A percentile compares a stretch with the other conserved stretches of the same genome.
phyloP scores from a whole-genome alignment of 2,888 invertebrate genomes.

The Tetranychus truncatus region DNA sequence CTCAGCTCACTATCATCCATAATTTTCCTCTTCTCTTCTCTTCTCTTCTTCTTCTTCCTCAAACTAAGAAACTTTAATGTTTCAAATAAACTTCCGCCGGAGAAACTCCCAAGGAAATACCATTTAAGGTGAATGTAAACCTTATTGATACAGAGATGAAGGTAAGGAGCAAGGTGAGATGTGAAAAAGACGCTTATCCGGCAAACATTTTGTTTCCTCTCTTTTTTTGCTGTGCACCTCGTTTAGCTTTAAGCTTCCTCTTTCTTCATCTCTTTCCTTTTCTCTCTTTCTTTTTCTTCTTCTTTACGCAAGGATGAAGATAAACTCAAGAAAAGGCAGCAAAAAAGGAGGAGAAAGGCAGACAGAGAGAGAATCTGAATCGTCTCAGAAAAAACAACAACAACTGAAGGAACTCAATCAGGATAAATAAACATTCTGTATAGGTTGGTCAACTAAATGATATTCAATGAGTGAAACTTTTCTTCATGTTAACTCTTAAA shows the following conservation, averaged over 20 bases:
- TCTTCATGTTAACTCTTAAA: background rate
- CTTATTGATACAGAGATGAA: background rate
- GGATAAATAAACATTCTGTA: no score
- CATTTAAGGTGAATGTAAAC: conserved; percentile 4
- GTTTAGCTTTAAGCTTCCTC: background rate
- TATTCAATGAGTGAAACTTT: background rate
- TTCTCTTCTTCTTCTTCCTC: background rate
- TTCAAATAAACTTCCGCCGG: conserved; percentile 6
- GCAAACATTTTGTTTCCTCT: background rate
- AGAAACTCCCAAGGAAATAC: conserved; percentile 4
- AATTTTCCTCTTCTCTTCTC: background rate
- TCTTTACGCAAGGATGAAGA: background rate
- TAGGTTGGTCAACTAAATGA: background rate
- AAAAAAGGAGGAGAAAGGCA: background rate
- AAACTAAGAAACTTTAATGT: background rate
- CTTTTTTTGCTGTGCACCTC: background rate
- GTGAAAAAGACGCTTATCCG: background rate
- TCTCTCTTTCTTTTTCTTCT: conserved; percentile 9
- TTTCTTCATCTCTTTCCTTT: conserved; percentile 4
- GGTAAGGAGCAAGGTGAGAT: background rate
- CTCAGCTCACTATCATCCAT: background rate
- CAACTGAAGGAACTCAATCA: no score
- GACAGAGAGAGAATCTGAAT: background rate
- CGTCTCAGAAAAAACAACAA: background rate
- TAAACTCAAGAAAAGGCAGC: background rate